Evolutionary conservation across 2,113 vertebrate species (phyloP).

Genomic region (Ophiodon elongatus): DNA sequence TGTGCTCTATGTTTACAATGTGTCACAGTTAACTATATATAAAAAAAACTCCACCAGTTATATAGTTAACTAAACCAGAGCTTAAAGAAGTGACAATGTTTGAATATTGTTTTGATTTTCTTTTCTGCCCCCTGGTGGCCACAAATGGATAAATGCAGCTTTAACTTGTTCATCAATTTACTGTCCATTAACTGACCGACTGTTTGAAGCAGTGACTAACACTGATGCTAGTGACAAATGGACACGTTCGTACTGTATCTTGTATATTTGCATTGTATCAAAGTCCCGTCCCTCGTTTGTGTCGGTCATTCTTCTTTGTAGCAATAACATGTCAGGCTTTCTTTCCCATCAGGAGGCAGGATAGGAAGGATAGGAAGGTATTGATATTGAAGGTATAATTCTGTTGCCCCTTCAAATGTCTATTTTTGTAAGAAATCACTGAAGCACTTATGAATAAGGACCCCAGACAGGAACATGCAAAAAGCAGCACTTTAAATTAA

Average conservation of each 20-base stretch:
- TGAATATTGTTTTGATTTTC: not conserved
- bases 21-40: too few relatives aligned
- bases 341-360: constrained; percentile 36
- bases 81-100: not conserved
- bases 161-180: not conserved
- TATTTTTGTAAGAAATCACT: constrained; percentile 78
- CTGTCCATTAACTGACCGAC: not conserved
- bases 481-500: constrained; percentile 66
- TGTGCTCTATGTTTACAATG: not conserved
- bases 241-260: not conserved
- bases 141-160: not conserved
- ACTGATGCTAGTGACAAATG: not conserved
- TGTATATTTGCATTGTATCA: not conserved
- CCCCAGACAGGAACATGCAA: constrained; percentile 25
- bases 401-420: constrained; percentile 62
- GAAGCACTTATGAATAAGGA: constrained; percentile 57
- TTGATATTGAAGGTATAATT: constrained; percentile 19
- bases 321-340: constrained; percentile 70
- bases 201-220: not conserved
- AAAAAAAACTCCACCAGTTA: too few relatives aligned
- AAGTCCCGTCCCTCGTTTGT: constrained; percentile 15
- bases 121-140: not conserved
- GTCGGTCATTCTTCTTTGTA: constrained; percentile 41
- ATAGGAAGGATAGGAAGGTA: not conserved
- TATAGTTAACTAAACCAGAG: not conserved